Base-by-base conservation (phyloP, 1,140 invertebrate genomes). In the Leucophenga varia region DNA sequence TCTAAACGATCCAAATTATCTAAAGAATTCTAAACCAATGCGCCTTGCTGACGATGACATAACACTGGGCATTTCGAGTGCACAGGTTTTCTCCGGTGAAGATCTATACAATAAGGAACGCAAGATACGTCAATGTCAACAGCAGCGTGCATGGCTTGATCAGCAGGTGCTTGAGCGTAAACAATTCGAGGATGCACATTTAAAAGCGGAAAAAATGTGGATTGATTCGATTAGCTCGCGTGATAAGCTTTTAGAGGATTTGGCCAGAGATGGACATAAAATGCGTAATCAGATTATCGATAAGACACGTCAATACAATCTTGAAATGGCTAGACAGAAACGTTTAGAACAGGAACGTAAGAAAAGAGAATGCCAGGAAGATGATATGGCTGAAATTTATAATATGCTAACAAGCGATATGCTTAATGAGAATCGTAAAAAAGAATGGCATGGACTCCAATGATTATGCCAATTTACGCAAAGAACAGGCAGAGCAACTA, bases 341-440 rank as follows among this genome's bases (percentile, higher is more conserved):
- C 19, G 53, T 22, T 32, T 47, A n/a, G 54, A 59, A 14, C 56
- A 54, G 9, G 31, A 47, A 25, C 49, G 59, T 9, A 38, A 43
- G 5, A 69, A 74, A 45, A 50, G 43, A 6, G 59, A 74, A 36
- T 84, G 87, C 4, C 81, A 85, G 44, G 88, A 92, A 59, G 91
- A 93, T 63, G 85, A 90, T 57, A 80, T 83, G 47, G 89, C 89
- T 35, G 91, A 95, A 76, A 90, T 93, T 50, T 88, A 89, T 64
- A 95, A 95, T 71, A 83, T 86, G 57, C 79, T 93, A 35, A 89
- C 87, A 12, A 89, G 91, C 13, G 91, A 94, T 70, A 84, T 95
- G 75, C 78, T 95, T 22, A 90, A 85, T 1, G 92, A 95, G 76
- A 89, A 90, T 58, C 86, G 84, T 12, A 78, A 81, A 14, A 84